These are phyloP conservation scores for Clarias macrocephalus DNA, from an alignment of 2,113 vertebrate species.

Conservation along the genomic window DNA sequence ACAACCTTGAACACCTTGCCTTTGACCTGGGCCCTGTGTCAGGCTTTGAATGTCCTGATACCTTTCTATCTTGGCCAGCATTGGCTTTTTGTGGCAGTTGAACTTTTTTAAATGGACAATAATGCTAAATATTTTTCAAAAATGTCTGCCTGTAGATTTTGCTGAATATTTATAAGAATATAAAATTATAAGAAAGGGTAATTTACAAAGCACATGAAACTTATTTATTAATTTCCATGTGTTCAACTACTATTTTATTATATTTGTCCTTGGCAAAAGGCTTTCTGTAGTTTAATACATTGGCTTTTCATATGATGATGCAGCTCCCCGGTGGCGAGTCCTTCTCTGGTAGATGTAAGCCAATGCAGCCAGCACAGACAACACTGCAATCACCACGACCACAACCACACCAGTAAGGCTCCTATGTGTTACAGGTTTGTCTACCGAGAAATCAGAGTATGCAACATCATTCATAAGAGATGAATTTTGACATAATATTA, in stretches of 20 bases:
- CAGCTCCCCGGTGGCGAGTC: slow-evolving; percentile 41
- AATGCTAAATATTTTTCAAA: no score
- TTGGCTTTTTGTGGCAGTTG: no score
- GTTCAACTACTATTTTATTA: slow-evolving; percentile 74
- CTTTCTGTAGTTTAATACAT: slow-evolving; percentile 74
- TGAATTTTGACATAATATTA: not conserved
- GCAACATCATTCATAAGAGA: not conserved
- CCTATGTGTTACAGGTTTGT: not conserved
- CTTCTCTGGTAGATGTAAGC: slow-evolving; percentile 75
- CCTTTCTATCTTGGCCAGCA: no score
- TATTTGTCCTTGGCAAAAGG: slow-evolving; percentile 61
- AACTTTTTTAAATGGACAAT: no score
- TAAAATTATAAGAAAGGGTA: not conserved
- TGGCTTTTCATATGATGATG: slow-evolving; percentile 77
- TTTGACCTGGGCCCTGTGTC: no score
- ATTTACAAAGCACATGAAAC: not conserved
- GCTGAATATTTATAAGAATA: no score
- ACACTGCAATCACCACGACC: slow-evolving; percentile 64
- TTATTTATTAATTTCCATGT: slow-evolving; percentile 52
- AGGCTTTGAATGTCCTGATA: no score
- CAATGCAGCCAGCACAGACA: slow-evolving; percentile 60
- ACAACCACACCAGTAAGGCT: slow-evolving; percentile 43
- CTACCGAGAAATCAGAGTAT: not conserved
- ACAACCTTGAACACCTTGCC: no score
- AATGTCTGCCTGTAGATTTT: no score